Evolutionary conservation across 2,888 invertebrate species (phyloP).

Genomic region (Drosophila paramelanica): DNA sequence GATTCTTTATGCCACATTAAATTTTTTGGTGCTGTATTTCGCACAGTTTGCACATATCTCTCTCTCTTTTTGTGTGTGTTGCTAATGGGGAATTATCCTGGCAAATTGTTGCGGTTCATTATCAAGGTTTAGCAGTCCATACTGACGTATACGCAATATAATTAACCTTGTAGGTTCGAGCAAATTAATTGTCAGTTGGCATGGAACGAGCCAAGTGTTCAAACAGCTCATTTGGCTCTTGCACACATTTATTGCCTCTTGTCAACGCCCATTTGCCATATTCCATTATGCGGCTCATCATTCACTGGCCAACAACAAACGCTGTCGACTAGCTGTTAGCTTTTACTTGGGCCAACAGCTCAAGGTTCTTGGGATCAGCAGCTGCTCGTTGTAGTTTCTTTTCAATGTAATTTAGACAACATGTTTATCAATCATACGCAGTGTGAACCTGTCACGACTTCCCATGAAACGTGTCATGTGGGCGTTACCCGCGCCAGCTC

Average conservation of each 20-base stretch:
- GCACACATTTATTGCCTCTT: slow-evolving; percentile 49
- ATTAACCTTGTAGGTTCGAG: slow-evolving; percentile 42
- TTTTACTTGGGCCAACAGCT: slow-evolving; percentile 49
- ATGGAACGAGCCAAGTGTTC: slow-evolving; percentile 9
- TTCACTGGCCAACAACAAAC: slow-evolving; percentile 52
- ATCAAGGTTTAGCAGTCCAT: neutral
- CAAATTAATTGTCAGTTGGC: slow-evolving; percentile 50
- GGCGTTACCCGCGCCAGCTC: slow-evolving; percentile 45
- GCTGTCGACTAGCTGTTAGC: slow-evolving; percentile 42
- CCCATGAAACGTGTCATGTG: slow-evolving; percentile 60
- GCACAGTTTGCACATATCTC: slow-evolving; percentile 23
- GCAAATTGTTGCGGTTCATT: neutral
- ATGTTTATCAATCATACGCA: slow-evolving; percentile 79
- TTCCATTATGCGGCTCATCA: slow-evolving; percentile 77
- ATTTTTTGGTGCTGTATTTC: slow-evolving; percentile 41
- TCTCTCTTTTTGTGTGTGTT: slow-evolving; percentile 1
- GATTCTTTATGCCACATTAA: slow-evolving; percentile 31
- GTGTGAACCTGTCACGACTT: slow-evolving; percentile 61
- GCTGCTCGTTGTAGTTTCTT: slow-evolving; percentile 24
- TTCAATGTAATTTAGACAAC: slow-evolving; percentile 58
- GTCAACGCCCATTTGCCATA: slow-evolving; percentile 73
- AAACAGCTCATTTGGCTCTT: slow-evolving; percentile 5
- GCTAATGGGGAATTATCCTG: slow-evolving; percentile 14
- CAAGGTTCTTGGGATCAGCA: slow-evolving; percentile 50
- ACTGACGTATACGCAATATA: slow-evolving; percentile 44